Base-by-base conservation (phyloP, 2,113 vertebrate species). In the Promerops cafer region DNA sequence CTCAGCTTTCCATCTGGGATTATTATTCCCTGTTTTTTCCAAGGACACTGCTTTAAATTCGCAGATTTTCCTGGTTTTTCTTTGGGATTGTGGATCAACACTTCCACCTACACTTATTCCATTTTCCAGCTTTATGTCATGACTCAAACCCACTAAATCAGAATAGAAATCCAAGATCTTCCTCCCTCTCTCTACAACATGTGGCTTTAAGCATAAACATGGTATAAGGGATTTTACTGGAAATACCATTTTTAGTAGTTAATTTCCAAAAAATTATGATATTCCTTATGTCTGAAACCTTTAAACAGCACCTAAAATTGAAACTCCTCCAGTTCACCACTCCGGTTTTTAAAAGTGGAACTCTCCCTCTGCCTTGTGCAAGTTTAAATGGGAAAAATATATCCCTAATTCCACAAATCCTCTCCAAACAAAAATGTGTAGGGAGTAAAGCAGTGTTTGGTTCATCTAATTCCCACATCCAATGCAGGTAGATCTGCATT, bases 141-240 rank as follows among this genome's bases (percentile, higher is more conserved):
- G 42, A 60, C 23, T 42, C 49, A 52, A 4, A 11, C 13, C 2
- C 28, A n/a, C 19, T 10, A 2, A 12, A 75, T 8, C 75, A 39
- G 5, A 71, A 59, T 21, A 76, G 72, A 63, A 75, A 68, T 9
- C 27, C 7, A 49, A n/a, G 17, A 30, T 2, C 12, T 35, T 40
- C 10, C 14, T 4, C 2, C 13, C 31, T 60, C 33, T 21, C 33
- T 6, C 60, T 16, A 7, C 3, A 19, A 15, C 4, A 40, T 0
- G 7, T 27, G 17, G 20, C 33, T 71, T 71, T 27, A 75, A 9
- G 2, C 21, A 15, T 4, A 9, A 18, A 19, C 0, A 0, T 10
- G 27, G 21, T 22, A 19, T 7, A 22, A 71, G 7, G 50, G 20
- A 83, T 54, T 66, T 85, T 50, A 57, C 11, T 31, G 24, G 12